Evolutionary conservation across 2,888 invertebrate species (phyloP), one percentile per base, ranked within the genome.

Genomic region (Cerastoderma edule): DNA sequence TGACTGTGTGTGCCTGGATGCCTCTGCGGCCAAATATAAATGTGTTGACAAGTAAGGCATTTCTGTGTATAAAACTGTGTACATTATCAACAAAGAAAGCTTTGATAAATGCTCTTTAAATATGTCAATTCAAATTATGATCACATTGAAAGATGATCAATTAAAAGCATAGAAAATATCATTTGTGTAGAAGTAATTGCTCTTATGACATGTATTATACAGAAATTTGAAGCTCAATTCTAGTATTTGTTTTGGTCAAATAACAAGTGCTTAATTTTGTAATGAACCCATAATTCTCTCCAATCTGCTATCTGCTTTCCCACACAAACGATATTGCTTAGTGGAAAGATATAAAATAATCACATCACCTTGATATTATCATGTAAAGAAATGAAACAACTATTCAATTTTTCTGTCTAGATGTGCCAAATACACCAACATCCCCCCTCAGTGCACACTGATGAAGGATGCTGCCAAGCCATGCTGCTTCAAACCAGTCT

Each of bases 401-500:
- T 46, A 22, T n/a, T n/a, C 4, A 46, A n/a, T 19, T 46, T 46
- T 39, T 56, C 10, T 35, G n/a, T 67, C 19, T 56, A 86, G 86
- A 57, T 86, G 86, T 46, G 78, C 86, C 30, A 78, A 76, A 67
- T 87, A 80, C 50, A 72, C 80, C n/a, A 65, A 70, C n/a, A 54
- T 87, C 0, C 87, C 87, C 24, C 70, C 79, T 33, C 73, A 84
- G 63, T 87, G 87, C 54, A 72, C 67, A 24, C 70, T 87, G 69
- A 81, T 83, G 65, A 85, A 87, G 75, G 84, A 86, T 71, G 79
- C 85, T 13, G 83, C 82, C 46, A 83, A 84, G 32, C 87, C 87
- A 19, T 87, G 87, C 69, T 87, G 87, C 57, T 78, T 77, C 74
- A 84, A 83, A 68, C 85, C 85, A 13, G 83, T 83, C 5, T 87